These are phyloP conservation scores for Stegodyphus mimosarum DNA, from an alignment of 1,140 invertebrate species.

Conservation along the genomic window DNA sequence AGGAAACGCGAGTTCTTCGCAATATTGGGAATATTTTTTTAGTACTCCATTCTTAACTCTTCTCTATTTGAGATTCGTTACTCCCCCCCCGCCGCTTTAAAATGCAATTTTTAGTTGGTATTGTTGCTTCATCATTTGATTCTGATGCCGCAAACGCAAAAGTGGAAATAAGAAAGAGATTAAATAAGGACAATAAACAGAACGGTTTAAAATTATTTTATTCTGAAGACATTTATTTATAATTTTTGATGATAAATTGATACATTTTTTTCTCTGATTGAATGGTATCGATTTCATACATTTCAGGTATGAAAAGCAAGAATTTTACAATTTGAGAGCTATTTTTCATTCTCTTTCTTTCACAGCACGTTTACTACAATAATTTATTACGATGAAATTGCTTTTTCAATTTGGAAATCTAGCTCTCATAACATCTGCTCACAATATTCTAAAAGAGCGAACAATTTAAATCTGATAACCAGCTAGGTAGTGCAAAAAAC, in stretches of 20 bases:
- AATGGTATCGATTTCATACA: too few relatives aligned
- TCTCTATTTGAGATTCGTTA: slow-evolving; percentile 3
- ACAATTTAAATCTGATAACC: too few relatives aligned
- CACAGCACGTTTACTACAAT: too few relatives aligned
- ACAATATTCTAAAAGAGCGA: too few relatives aligned
- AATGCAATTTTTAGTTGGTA: neutral
- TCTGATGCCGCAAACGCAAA: neutral
- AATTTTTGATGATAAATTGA: neutral
- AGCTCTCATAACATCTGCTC: too few relatives aligned
- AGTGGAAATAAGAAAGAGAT: neutral
- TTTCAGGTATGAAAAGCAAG: too few relatives aligned
- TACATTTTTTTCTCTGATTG: too few relatives aligned
- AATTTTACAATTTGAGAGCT: too few relatives aligned
- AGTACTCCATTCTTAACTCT: neutral
- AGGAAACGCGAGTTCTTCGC: neutral
- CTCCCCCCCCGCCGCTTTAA: neutral
- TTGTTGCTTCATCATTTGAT: neutral
- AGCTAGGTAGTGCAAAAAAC: too few relatives aligned
- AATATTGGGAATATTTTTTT: slow-evolving; percentile 1
- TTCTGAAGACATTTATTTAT: neutral
- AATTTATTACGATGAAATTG: too few relatives aligned
- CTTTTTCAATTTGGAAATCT: too few relatives aligned
- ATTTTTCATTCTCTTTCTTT: too few relatives aligned
- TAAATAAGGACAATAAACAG: neutral
- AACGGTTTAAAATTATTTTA: neutral